Percentiles rank a stretch among this genome's conserved stretches.
Evolutionary conservation across 2,888 invertebrate species (phyloP).

Genomic region (Metellina segmentata): DNA sequence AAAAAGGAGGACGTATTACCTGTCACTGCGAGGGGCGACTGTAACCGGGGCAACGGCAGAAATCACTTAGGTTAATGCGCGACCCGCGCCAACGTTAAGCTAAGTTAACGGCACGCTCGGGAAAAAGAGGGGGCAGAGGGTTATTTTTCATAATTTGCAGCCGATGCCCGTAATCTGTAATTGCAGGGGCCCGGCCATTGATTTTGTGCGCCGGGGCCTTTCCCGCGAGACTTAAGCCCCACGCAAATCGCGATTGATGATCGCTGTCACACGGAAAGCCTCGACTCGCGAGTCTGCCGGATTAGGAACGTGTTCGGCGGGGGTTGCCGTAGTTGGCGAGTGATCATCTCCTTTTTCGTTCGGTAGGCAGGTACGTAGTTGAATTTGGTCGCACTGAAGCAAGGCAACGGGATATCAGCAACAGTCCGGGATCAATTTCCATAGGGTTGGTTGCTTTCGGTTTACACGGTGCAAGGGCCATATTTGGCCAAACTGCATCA

Average conservation of each 20-base stretch:
- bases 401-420: background rate
- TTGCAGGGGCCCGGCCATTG: constrained; percentile 75
- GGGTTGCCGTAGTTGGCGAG: constrained; percentile 40
- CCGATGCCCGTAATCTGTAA: constrained; percentile 77
- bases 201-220: constrained; percentile 64
- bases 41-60: constrained; percentile 74
- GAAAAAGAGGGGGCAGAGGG: constrained; percentile 67
- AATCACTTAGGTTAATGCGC: constrained; percentile 77
- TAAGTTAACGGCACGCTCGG: constrained; percentile 75
- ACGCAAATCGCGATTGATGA: constrained; percentile 76
- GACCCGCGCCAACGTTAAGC: constrained; percentile 70
- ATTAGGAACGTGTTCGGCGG: constrained; percentile 33
- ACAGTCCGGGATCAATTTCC: background rate
- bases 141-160: constrained; percentile 77
- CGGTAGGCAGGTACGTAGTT: background rate
- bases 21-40: constrained; percentile 67
- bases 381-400: background rate
- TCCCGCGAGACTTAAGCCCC: constrained; percentile 61
- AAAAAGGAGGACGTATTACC: constrained; percentile 70
- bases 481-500: too few relatives aligned
- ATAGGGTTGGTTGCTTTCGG: background rate
- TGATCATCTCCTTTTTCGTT: background rate
- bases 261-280: constrained; percentile 74
- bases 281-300: constrained; percentile 65
- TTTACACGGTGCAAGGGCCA: too few relatives aligned